Evolutionary conservation across 1,140 invertebrate species (phyloP).

Genomic region (Penaeus japonicus): DNA sequence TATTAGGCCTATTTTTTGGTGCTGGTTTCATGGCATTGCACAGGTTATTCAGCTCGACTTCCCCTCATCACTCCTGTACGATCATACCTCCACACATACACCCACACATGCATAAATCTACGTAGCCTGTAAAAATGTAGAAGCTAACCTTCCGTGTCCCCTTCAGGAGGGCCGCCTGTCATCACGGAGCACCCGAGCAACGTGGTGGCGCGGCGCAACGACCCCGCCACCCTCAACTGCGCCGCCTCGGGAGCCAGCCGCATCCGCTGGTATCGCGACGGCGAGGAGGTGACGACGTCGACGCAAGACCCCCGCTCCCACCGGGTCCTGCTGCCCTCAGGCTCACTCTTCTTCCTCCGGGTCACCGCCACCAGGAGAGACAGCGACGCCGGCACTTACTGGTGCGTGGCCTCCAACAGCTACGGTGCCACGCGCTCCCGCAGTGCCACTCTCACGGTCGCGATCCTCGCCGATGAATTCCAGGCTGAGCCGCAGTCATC

Average conservation of each 20-base stretch:
- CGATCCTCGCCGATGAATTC: conserved; percentile 13
- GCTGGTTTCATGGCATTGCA: too few relatives aligned
- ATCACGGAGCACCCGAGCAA: too few relatives aligned
- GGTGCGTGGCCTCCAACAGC: conserved; percentile 2
- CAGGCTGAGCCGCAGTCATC: neutral
- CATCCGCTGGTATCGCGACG: conserved; percentile 38
- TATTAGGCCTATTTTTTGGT: too few relatives aligned
- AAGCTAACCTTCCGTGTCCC: too few relatives aligned
- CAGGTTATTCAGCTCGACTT: too few relatives aligned
- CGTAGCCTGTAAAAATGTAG: too few relatives aligned
- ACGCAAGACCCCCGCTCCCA: neutral
- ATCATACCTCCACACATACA: too few relatives aligned
- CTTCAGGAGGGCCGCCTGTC: too few relatives aligned
- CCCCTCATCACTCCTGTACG: too few relatives aligned
- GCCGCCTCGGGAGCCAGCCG: conserved; percentile 4
- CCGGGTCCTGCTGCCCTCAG: neutral
- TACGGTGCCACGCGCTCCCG: neutral
- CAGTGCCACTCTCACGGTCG: conserved; percentile 28
- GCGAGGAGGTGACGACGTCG: neutral
- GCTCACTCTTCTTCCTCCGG: conserved; percentile 32
- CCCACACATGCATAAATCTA: too few relatives aligned
- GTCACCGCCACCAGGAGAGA: conserved; percentile 26
- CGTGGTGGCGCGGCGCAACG: neutral
- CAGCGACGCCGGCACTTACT: neutral
- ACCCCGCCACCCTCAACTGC: too few relatives aligned